Evolutionary conservation across 2,797 vertebrate species (phyloP).

Genomic region (Scleropages formosus): DNA sequence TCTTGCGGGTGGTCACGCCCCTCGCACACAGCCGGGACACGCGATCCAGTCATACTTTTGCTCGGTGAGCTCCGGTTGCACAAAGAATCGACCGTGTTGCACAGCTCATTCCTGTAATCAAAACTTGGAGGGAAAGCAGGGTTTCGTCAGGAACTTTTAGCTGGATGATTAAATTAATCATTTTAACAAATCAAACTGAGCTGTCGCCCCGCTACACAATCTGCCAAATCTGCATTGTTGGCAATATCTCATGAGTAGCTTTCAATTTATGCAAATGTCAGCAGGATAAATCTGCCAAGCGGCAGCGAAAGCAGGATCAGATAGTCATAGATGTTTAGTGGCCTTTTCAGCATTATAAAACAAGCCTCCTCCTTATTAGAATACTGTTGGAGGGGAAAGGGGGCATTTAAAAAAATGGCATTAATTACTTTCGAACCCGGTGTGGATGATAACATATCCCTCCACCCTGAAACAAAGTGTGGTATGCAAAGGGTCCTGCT

Average conservation of each 20-base stretch:
- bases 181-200: slow-evolving; percentile 39
- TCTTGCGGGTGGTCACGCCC: too few species aligned
- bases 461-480: too few species aligned
- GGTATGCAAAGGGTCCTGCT: too few species aligned
- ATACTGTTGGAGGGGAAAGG: not conserved
- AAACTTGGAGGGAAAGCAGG: slow-evolving; percentile 24
- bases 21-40: not conserved
- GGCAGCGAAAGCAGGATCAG: slow-evolving; percentile 23
- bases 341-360: slow-evolving; percentile 31
- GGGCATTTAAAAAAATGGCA: too few species aligned
- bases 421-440: too few species aligned
- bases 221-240: slow-evolving; percentile 40
- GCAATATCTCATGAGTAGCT: slow-evolving; percentile 45
- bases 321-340: slow-evolving; percentile 32
- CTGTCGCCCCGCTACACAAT: slow-evolving; percentile 27
- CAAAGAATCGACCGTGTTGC: not conserved
- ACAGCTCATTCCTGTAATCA: slow-evolving; percentile 19
- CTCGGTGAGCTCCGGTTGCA: not conserved
- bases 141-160: slow-evolving; percentile 38
- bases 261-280: slow-evolving; percentile 49
- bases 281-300: slow-evolving; percentile 36
- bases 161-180: slow-evolving; percentile 38
- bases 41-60: not conserved
- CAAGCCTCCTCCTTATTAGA: slow-evolving; percentile 19
- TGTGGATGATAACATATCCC: too few species aligned